These are phyloP conservation scores for Gymnoscelis rufifasciata DNA, from an alignment of 2,888 invertebrate genomes.

Conservation along the genomic window DNA sequence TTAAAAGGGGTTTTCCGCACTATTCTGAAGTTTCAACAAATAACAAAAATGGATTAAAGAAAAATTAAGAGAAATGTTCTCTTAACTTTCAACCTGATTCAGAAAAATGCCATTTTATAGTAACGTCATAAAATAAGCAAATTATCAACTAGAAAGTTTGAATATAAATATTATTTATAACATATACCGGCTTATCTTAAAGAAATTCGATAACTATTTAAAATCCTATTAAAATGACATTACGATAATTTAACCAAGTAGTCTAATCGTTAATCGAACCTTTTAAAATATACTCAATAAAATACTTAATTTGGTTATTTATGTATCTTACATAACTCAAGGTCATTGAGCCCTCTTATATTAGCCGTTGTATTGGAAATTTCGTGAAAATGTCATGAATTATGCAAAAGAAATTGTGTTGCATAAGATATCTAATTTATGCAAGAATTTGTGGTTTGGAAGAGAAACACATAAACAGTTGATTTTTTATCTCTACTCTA, in stretches of 20 bases:
- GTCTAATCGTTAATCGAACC: neutral
- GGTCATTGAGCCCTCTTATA: neutral
- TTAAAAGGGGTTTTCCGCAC: no score
- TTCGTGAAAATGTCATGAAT: constrained; percentile 19
- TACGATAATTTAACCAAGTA: neutral
- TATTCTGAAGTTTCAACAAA: no score
- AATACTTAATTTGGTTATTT: neutral
- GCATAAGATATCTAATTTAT: constrained; percentile 8
- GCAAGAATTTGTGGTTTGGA: neutral
- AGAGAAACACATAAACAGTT: constrained; percentile 22
- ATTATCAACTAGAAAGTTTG: no score
- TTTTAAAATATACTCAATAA: neutral
- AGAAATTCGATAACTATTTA: neutral
- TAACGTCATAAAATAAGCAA: no score
- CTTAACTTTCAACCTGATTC: no score
- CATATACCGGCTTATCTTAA: neutral
- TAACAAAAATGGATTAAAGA: no score
- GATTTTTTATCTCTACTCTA: no score
- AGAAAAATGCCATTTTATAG: no score
- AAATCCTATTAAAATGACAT: neutral
- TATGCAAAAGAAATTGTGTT: constrained; percentile 17
- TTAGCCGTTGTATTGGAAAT: constrained; percentile 12
- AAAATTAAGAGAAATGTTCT: no score
- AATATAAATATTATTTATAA: neutral
- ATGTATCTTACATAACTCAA: neutral